phyloP scores from a whole-genome alignment of 2,888 invertebrate species.

The Tanaodytes sp. region DNA sequence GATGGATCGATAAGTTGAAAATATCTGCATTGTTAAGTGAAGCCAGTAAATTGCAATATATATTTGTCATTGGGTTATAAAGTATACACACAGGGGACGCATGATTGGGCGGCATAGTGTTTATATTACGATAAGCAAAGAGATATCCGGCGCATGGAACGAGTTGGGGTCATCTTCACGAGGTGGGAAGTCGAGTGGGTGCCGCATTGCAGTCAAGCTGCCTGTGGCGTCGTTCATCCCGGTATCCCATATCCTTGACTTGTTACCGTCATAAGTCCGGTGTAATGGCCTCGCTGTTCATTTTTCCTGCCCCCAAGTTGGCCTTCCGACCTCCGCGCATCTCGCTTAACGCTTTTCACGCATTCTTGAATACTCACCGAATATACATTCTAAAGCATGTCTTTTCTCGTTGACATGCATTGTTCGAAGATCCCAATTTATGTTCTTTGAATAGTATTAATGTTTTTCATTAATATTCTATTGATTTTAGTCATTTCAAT shows the following conservation, averaged over 20 bases:
- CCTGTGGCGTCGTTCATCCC: conserved; percentile 55
- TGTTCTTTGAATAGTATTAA: no score
- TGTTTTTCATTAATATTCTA: no score
- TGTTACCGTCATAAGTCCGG: conserved; percentile 49
- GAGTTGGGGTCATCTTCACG: conserved; percentile 54
- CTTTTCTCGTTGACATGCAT: no score
- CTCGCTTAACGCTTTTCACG: conserved; percentile 11
- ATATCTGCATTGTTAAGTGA: conserved; percentile 24
- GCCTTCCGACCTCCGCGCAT: conserved; percentile 5
- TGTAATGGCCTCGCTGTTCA: conserved; percentile 56
- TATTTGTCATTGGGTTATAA: conserved; percentile 24
- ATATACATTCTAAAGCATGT: no score
- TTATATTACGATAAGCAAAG: conserved; percentile 53
- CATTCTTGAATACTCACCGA: conserved; percentile 17
- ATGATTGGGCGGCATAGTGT: conserved; percentile 46
- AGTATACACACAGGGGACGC: conserved; percentile 43
- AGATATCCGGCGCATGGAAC: conserved; percentile 29
- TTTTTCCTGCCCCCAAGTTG: conserved; percentile 35
- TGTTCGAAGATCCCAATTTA: no score
- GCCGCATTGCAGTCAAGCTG: conserved; percentile 64
- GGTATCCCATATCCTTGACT: conserved; percentile 58
- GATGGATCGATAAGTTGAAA: conserved; percentile 6
- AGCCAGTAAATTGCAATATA: conserved; percentile 14
- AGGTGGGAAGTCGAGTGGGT: conserved; percentile 60
- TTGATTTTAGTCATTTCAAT: no score